Evolutionary conservation across 2,113 vertebrate genomes (phyloP), one percentile per base, ranked within the genome.

Genomic region (Himantopus leucocephalus): DNA sequence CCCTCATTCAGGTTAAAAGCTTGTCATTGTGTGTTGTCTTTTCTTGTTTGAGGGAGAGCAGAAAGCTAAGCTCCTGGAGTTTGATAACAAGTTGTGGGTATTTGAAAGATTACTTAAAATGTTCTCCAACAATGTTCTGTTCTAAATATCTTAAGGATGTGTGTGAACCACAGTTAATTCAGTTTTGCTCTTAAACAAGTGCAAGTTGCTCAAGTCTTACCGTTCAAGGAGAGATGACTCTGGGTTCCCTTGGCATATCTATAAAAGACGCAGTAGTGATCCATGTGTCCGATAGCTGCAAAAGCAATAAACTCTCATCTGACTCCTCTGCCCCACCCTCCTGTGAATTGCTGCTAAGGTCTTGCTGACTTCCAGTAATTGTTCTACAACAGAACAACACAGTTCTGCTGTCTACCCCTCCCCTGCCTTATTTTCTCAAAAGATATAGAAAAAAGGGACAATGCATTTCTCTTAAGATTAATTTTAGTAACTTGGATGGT

Each of bases 361-460:
- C 77, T 91, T 76, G 8, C 88, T 84, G 85, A 86, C 52, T 96
- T 97, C 93, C 92, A 66, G 62, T 58, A 83, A 93, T 97, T 97
- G 75, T 94, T 96, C 56, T 74, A 21, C 34, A 93, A 70, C 79
- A 92, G 41, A 80, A 8, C 78, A 37, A 37, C 37, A 37, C 37
- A 37, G 37, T 37, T 94, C 66, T 94, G 80, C 48, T 78, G 55
- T 73, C 52, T 87, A 14, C 76, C 86, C 71, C 88, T 95, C 68
- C 88, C 77, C 62, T 56, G 78, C 66, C 45, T 92, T 64, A 64
- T 88, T 92, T 90, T 86, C 56, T 82, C 32, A 26, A 70, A 72
- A 79, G 20, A 62, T 66, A 20, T 0, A 52, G 45, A 58, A 67
- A 94, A 17, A 80, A 87, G n/a, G 8, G 10, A 45, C 58, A 74